Evolutionary conservation across 2,888 invertebrate species (phyloP).

Genomic region (Apoda limacodes): DNA sequence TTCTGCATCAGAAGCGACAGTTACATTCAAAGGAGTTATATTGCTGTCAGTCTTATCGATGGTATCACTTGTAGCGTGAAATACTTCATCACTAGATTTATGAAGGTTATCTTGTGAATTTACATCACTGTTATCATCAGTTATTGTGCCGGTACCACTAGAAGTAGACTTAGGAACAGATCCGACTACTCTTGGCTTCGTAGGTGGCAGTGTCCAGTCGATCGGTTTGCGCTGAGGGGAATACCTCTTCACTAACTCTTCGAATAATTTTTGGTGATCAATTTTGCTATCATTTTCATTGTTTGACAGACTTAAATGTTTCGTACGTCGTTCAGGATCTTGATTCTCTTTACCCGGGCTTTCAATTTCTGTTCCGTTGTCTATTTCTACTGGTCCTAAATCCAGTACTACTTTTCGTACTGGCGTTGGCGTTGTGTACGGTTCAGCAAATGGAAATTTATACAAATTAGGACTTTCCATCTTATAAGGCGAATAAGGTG

Average conservation of each 20-base stretch:
- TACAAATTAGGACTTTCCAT: conserved; percentile 58
- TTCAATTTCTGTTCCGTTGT: too few relatives aligned
- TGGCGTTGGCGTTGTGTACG: conserved; percentile 58
- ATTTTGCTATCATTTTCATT: conserved; percentile 37
- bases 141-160: conserved; percentile 23
- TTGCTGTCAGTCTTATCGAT: conserved; percentile 23
- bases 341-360: conserved; percentile 48
- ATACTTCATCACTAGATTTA: conserved; percentile 44
- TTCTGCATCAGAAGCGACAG: conserved; percentile 16
- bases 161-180: conserved; percentile 55
- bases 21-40: conserved; percentile 17
- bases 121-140: neutral
- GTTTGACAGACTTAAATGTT: conserved; percentile 40
- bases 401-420: conserved; percentile 44
- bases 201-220: conserved; percentile 58
- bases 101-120: conserved; percentile 24
- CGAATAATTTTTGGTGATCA: conserved; percentile 56
- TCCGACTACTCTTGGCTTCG: conserved; percentile 52
- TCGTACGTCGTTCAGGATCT: conserved; percentile 33
- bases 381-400: conserved; percentile 35
- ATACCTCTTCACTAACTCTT: conserved; percentile 56
- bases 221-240: conserved; percentile 59
- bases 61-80: conserved; percentile 38
- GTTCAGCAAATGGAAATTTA: conserved; percentile 65
- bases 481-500: conserved; percentile 45